These are phyloP conservation scores for Diadema setosum DNA, from an alignment of 35 echinoderm and acorn worm genomes.

Conservation along the genomic window DNA sequence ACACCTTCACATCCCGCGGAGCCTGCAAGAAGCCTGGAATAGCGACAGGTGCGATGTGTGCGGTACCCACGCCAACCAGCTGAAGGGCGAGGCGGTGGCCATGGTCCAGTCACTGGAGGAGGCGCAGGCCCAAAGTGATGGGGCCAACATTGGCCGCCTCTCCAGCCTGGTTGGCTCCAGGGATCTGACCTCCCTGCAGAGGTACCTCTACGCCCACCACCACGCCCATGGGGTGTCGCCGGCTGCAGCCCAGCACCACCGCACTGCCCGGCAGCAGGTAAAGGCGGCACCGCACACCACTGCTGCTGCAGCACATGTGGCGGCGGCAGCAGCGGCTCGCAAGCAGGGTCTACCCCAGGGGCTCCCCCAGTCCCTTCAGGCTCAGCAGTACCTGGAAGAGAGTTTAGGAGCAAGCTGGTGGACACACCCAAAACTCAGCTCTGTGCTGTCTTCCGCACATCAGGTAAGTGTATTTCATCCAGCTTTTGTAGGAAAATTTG, in stretches of 20 bases:
- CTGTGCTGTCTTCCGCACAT: slow-evolving; percentile 8
- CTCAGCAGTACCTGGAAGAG: slow-evolving; percentile 94
- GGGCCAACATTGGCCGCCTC: slow-evolving; percentile 50
- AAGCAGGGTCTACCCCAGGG: slow-evolving; percentile 8
- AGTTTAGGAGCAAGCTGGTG: slow-evolving; percentile 65
- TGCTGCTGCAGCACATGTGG: too few relatives aligned
- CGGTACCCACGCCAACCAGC: slow-evolving; percentile 68
- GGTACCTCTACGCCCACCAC: slow-evolving; percentile 91
- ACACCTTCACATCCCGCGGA: slow-evolving; percentile 74
- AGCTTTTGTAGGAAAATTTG: too few relatives aligned
- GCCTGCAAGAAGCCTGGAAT: slow-evolving; percentile 80
- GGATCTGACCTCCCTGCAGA: slow-evolving; percentile 79
- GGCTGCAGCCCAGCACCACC: slow-evolving; percentile 33
- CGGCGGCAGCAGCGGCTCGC: slow-evolving; percentile 4
- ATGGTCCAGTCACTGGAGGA: slow-evolving; percentile 96
- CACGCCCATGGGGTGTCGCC: slow-evolving; percentile 51
- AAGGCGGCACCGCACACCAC: background rate
- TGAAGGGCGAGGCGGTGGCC: slow-evolving; percentile 81
- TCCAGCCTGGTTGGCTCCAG: slow-evolving; percentile 68
- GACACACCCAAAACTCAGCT: slow-evolving; percentile 71
- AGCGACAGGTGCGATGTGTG: slow-evolving; percentile 86
- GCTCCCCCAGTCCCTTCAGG: slow-evolving; percentile 69
- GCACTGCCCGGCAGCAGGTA: slow-evolving; percentile 38
- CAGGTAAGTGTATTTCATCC: slow-evolving; percentile 48
- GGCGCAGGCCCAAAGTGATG: slow-evolving; percentile 52